These are phyloP conservation scores for Cheilosia pagana DNA, from an alignment of 2,888 invertebrate genomes.

Conservation along the genomic window DNA sequence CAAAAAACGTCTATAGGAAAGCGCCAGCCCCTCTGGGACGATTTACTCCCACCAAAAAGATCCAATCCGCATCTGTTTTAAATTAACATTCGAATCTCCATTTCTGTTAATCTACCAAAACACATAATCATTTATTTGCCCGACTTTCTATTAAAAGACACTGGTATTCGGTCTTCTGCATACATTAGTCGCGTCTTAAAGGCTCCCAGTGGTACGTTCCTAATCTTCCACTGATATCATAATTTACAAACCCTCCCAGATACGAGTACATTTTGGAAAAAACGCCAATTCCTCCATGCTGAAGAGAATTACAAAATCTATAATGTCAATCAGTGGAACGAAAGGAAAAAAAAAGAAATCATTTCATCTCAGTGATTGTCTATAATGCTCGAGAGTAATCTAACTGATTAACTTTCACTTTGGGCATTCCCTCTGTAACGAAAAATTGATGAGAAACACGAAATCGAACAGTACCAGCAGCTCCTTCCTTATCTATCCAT, in stretches of 20 bases:
- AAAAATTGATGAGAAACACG: conserved; percentile 22
- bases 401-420: conserved; percentile 58
- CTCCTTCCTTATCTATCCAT: conserved; percentile 3
- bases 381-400: conserved; percentile 52
- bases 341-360: conserved; percentile 23
- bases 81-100: neutral
- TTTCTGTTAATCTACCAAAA: neutral
- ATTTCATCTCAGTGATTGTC: conserved; percentile 41
- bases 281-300: neutral
- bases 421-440: conserved; percentile 33
- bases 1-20: too few relatives aligned
- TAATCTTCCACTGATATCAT: conserved; percentile 30
- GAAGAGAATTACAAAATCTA: conserved; percentile 40
- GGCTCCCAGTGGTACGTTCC: conserved; percentile 5
- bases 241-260: conserved; percentile 33
- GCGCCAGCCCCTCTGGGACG: too few relatives aligned
- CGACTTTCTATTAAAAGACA: neutral
- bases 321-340: conserved; percentile 36
- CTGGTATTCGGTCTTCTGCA: neutral
- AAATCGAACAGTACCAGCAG: conserved; percentile 27
- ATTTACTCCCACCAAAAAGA: too few relatives aligned
- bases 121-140: neutral
- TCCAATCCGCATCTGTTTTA: too few relatives aligned
- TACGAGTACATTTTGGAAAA: neutral
- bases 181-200: neutral